Evolutionary conservation across 2,797 vertebrate species (phyloP), one percentile per base, ranked within the genome.

Genomic region (Micropoecilia bifurca): DNA sequence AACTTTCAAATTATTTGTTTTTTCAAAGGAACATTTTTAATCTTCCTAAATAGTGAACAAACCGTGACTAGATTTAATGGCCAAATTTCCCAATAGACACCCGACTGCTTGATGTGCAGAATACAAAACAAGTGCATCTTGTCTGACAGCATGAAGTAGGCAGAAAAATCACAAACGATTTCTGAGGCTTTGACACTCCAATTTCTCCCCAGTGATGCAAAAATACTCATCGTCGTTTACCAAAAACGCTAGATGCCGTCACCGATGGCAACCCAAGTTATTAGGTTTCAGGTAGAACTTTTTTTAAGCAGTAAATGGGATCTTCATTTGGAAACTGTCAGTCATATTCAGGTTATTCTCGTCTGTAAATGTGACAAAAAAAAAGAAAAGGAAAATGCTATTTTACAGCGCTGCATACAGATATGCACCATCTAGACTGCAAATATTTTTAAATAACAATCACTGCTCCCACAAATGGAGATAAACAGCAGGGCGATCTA

Each of bases 401-500:
- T 25, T 68, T 43, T 36, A 80, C 36, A 77, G 73, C 22, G 80
- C 20, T n/a, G 53, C n/a, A 76, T 57, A 72, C 30, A 71, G 25
- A 71, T 66, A 73, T 73, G 18, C 18, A 36, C 74, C 72, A 59
- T 28, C 33, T 55, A 68, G 50, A 48, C 63, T 66, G 71, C 80
- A 45, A 73, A 86, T 76, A 80, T 71, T 80, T 80, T 57, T 84
- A 79, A 78, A 20, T 72, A 74, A 82, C 74, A 43, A 80, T 80
- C 72, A 48, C 76, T 43, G 30, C 55, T 61, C 59, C 59, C 36
- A 57, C 53, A 84, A 83, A 85, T 72, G 50, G 47, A 82, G 76
- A 71, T 73, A 71, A 86, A 91, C 74, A 83, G 50, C 33, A 36
- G 28, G 25, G 72, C 69, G 71, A 88, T 90, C 76, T 50, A 88